These are phyloP conservation scores for Archivesica marissinica DNA, from an alignment of 1,140 invertebrate species.

Conservation along the genomic window DNA sequence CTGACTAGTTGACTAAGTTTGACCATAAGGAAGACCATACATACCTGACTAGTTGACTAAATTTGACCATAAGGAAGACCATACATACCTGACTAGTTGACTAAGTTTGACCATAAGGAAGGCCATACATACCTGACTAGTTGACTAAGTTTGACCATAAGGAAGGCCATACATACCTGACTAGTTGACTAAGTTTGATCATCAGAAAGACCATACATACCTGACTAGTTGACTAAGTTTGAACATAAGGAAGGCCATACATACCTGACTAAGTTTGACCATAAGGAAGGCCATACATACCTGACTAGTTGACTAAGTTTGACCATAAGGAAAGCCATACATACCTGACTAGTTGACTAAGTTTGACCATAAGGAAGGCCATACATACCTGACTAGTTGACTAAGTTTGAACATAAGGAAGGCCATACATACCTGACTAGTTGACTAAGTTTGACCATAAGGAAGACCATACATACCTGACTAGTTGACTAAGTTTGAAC, in stretches of 20 bases:
- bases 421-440: slow-evolving; percentile 93
- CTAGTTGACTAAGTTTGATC: too few relatives aligned
- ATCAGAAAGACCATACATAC: slow-evolving; percentile 70
- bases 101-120: too few relatives aligned
- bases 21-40: too few relatives aligned
- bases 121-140: too few relatives aligned
- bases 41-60: too few relatives aligned
- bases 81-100: too few relatives aligned
- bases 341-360: too few relatives aligned
- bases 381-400: slow-evolving; percentile 96
- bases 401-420: slow-evolving; percentile 98
- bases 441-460: slow-evolving; percentile 88
- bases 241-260: too few relatives aligned
- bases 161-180: too few relatives aligned
- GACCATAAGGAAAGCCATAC: slow-evolving; percentile 84
- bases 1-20: too few relatives aligned
- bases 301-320: slow-evolving; percentile 96
- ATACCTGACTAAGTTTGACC: background rate
- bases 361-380: slow-evolving; percentile 99
- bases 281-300: slow-evolving; percentile 69
- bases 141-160: too few relatives aligned
- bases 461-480: slow-evolving; percentile 94
- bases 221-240: slow-evolving; percentile 97
- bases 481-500: background rate
- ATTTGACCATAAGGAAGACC: too few relatives aligned